Conservation (phyloP, 2,113 vertebrate genomes). For the Emydura subglobosa region DNA sequence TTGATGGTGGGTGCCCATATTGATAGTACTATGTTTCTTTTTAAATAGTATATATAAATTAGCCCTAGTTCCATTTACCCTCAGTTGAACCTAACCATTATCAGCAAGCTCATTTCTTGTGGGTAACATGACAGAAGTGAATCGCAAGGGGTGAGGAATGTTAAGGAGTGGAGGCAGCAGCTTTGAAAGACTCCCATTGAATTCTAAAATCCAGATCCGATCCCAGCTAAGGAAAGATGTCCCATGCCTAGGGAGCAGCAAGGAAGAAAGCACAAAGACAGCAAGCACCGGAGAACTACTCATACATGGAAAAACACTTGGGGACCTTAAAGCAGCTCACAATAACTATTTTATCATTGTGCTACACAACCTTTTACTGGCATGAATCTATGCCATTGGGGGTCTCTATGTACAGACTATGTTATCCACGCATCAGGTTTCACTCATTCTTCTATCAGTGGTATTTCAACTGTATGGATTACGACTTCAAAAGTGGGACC, state of each 20-base stretch:
- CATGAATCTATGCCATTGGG: background rate
- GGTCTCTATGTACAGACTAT: background rate
- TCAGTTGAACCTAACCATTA: background rate
- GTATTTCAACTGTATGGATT: background rate
- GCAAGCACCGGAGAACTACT: background rate
- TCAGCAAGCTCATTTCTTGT: background rate
- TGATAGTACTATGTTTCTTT: background rate
- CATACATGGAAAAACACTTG: background rate
- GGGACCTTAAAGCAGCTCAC: background rate
- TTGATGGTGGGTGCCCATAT: background rate
- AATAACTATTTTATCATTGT: background rate
- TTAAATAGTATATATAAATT: no score
- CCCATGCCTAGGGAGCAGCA: background rate
- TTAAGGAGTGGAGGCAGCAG: background rate
- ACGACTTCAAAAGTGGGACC: background rate
- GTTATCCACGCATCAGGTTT: background rate
- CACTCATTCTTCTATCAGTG: background rate
- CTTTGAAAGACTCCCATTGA: background rate
- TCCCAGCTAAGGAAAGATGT: background rate
- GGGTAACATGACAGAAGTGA: background rate
- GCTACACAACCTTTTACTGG: background rate
- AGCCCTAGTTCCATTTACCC: no score
- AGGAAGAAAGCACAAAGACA: background rate
- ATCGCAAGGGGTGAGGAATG: background rate
- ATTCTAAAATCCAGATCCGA: background rate